Evolutionary conservation across 2,797 vertebrate genomes (phyloP), one percentile per base, ranked within the genome.

Genomic region (Pogonophryne albipinna): DNA sequence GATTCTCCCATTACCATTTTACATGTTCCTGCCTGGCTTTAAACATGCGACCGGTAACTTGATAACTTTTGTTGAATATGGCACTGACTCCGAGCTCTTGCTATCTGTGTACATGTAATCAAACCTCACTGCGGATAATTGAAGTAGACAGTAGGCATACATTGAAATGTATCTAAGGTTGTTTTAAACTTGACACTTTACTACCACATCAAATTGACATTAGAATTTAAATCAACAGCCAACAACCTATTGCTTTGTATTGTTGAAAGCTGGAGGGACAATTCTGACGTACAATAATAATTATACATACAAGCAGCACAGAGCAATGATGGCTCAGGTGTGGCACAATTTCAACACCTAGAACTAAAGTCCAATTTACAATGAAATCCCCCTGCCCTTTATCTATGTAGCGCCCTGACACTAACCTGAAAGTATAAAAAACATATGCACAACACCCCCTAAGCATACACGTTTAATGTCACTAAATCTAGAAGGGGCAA

Each of bases 61-160:
- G 42, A 65, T 46, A 61, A 41, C 62, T 42, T 51, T 67, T 38
- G 34, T 38, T 8, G 6, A 38, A 38, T 9, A 38, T 45, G 45
- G 47, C 58, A 16, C 44, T 2, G 41, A 65, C 51, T 76, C 12
- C 7, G 20, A 53, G 19, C 57, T 55, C 59, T 51, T 64, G 67
- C 73, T 69, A 56, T 74, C 79, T 67, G 72, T 44, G 45, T 16
- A 17, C 57, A 46, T 66, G 79, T 75, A 78, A 76, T 74, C 61
- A 73, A 78, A 64, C 71, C 78, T 80, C 71, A 52, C 60, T 14
- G 2, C 27, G 67, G 73, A 66, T 49, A 64, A 67, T 46, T 19
- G 46, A 65, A 74, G 66, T n/a, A 20, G 78, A 61, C 17, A 4
- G 66, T 7, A 5, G 41, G 63, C 50, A 4, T 52, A 23, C 15